Conservation (phyloP, 2,113 vertebrate species). For the Dendropsophus ebraccatus region DNA sequence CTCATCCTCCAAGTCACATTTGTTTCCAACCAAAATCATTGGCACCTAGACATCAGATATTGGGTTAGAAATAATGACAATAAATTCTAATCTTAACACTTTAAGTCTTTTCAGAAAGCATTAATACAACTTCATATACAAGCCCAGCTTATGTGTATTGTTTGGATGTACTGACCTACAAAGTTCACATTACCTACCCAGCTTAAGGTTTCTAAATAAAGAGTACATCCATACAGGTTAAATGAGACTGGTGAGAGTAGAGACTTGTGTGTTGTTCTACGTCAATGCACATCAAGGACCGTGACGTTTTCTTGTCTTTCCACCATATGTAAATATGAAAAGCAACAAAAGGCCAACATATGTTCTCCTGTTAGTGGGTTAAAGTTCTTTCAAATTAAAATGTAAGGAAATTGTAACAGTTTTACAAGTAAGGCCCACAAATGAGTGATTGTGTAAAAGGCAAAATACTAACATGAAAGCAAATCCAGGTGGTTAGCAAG, state of each 20-base stretch:
- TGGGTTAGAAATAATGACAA: background rate
- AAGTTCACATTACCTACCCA: too few relatives aligned
- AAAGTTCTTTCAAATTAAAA: too few relatives aligned
- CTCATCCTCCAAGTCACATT: conserved; percentile 98
- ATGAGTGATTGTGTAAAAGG: too few relatives aligned
- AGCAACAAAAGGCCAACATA: too few relatives aligned
- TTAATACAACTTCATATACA: background rate
- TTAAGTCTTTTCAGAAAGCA: background rate
- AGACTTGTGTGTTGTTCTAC: background rate
- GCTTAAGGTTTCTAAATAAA: background rate
- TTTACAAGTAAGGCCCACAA: too few relatives aligned
- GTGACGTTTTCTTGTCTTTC: background rate
- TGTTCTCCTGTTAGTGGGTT: too few relatives aligned
- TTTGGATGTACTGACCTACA: background rate
- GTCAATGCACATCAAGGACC: background rate
- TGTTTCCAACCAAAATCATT: conserved; percentile 98
- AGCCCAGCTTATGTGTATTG: background rate
- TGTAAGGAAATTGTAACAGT: too few relatives aligned
- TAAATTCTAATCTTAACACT: background rate
- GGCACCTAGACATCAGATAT: conserved; percentile 80
- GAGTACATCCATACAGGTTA: background rate
- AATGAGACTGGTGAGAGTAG: background rate
- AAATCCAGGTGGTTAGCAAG: too few relatives aligned
- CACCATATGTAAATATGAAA: background rate
- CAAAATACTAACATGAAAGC: too few relatives aligned